phyloP scores from a whole-genome alignment of 1,140 invertebrate species.

The Dolichoris vasculosae region DNA sequence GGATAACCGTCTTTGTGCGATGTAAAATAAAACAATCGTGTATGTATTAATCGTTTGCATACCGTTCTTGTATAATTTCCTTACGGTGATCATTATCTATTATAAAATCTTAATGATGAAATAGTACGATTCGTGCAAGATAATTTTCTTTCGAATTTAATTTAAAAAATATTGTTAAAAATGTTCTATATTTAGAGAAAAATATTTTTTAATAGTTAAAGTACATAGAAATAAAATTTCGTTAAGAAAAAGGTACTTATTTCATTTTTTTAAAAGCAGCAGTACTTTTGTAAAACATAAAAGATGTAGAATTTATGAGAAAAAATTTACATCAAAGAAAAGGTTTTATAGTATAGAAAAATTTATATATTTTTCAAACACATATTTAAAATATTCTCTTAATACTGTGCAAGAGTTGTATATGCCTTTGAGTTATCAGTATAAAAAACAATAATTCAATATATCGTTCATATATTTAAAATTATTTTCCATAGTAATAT shows the following conservation, averaged over 20 bases:
- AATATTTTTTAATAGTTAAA: background rate
- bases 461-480: background rate
- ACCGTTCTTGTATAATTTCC: no score
- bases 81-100: no score
- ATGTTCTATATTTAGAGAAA: background rate
- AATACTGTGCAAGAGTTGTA: no score
- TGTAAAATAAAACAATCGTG: no score
- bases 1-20: no score
- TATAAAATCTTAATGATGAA: no score
- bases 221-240: background rate
- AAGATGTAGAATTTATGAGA: background rate
- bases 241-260: background rate
- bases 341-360: background rate
- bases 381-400: no score
- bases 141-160: no score
- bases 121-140: no score
- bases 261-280: background rate
- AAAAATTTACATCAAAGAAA: background rate
- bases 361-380: background rate
- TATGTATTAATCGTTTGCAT: no score
- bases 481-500: background rate
- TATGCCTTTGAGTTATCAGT: background rate
- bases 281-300: background rate
- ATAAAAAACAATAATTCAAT: background rate
- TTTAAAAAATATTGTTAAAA: no score